Base-by-base conservation (phyloP, 2,888 invertebrate species). In the Calliscelio sp. region DNA sequence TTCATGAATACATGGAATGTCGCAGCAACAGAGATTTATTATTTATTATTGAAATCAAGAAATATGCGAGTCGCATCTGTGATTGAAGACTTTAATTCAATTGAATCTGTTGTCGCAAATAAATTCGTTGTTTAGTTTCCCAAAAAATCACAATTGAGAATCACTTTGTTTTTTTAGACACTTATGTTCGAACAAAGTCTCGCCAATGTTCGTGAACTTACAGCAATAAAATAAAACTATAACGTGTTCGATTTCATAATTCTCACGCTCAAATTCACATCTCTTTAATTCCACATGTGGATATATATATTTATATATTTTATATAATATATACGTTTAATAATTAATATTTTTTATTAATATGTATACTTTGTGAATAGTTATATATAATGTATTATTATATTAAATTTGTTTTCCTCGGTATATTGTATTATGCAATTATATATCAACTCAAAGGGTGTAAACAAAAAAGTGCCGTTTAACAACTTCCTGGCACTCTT, bases 81-180 rank as follows among this genome's bases (percentile, higher is more conserved):
- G n/a, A n/a, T n/a, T n/a, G n/a, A n/a, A n/a, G n/a, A n/a, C n/a
- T n/a, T n/a, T n/a, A n/a, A n/a, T n/a, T n/a, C n/a, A n/a, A n/a
- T n/a, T n/a, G n/a, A n/a, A n/a, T n/a, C n/a, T n/a, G n/a, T n/a
- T n/a, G n/a, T n/a, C n/a, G n/a, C n/a, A n/a, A n/a, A n/a, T 55
- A 41, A 59, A 71, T 49, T 32, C 20, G 61, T 44, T 91, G 88
- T 90, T 90, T 88, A 87, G 87, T 87, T 86, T 89, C 88, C 86
- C 70, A 82, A 88, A 84, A 74, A 79, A 81, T 86, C 86, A 86
- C 84, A 84, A 85, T 68, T 66, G 80, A 87, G 85, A 86, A 87
- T 86, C 87, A 66, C n/a, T n/a, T n/a, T n/a, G n/a, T 32, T 18
- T 25, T n/a, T 25, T 61, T 16, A 61, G 49, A 61, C 61, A 73